These are phyloP conservation scores for Apis mellifera DNA, from an alignment of 1,140 invertebrate species.

Conservation along the genomic window DNA sequence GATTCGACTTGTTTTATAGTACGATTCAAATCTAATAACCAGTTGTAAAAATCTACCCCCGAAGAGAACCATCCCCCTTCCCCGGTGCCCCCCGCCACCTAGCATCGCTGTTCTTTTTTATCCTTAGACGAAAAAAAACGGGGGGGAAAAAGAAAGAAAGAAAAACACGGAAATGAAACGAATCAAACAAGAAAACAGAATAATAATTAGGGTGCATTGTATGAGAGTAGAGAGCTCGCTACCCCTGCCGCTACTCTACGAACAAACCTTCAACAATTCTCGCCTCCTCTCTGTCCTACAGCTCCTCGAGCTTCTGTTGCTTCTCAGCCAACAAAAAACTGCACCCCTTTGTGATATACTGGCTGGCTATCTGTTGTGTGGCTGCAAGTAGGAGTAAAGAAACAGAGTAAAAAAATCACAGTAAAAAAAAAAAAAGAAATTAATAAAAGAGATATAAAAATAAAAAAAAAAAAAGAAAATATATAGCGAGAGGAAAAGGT, in stretches of 20 bases:
- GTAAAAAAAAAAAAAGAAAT: background rate
- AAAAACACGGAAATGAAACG: slow-evolving; percentile 53
- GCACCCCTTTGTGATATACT: slow-evolving; percentile 45
- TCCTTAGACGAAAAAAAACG: slow-evolving; percentile 57
- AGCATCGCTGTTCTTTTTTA: slow-evolving; percentile 45
- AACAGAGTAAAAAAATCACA: slow-evolving; percentile 15
- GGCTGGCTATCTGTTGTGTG: slow-evolving; percentile 57
- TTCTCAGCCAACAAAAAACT: slow-evolving; percentile 51
- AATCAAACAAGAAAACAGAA: slow-evolving; percentile 43
- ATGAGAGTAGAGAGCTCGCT: slow-evolving; percentile 64
- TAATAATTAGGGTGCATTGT: slow-evolving; percentile 62
- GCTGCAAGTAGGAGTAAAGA: slow-evolving; percentile 50
- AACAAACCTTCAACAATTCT: slow-evolving; percentile 17
- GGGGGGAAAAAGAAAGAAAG: too few species aligned
- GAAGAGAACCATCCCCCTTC: background rate
- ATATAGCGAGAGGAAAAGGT: slow-evolving; percentile 45
- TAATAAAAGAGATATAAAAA: background rate
- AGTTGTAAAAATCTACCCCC: background rate
- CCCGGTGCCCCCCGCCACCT: background rate
- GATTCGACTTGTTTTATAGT: background rate
- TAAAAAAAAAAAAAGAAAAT: background rate
- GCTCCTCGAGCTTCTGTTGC: slow-evolving; percentile 36
- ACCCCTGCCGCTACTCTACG: slow-evolving; percentile 17
- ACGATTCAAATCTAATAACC: background rate
- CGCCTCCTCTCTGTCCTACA: slow-evolving; percentile 5